phyloP scores from a whole-genome alignment of 1,140 invertebrate genomes.

The Temnothorax curvispinosus region DNA sequence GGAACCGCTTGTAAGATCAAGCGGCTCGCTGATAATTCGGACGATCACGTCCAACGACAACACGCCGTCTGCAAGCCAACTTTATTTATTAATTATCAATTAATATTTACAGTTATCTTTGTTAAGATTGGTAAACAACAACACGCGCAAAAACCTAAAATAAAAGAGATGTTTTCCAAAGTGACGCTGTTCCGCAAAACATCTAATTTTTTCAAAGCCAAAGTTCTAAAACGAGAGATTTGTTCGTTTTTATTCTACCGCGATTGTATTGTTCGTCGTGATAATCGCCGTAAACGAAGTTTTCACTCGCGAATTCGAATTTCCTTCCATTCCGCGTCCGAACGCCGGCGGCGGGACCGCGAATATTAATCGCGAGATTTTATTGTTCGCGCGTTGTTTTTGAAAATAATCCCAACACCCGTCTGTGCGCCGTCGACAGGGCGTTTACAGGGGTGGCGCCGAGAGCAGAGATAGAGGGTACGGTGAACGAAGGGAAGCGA shows the following conservation, averaged over 20 bases:
- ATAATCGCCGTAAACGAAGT: neutral
- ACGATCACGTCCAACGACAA: neutral
- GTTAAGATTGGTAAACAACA: neutral
- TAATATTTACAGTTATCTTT: neutral
- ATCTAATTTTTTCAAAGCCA: neutral
- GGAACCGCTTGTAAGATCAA: neutral
- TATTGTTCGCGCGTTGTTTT: constrained; percentile 40
- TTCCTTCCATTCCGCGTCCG: neutral
- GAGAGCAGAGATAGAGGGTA: neutral
- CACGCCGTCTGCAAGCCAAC: neutral
- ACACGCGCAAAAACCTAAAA: neutral
- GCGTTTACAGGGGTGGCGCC: constrained; percentile 1
- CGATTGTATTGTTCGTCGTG: neutral
- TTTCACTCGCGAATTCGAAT: neutral
- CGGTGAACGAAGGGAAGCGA: constrained; percentile 51
- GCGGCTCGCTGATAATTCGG: neutral
- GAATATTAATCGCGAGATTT: constrained; percentile 30
- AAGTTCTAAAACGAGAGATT: neutral
- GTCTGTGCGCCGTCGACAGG: constrained; percentile 18
- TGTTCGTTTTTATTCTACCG: neutral
- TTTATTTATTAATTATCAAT: neutral
- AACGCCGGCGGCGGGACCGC: neutral
- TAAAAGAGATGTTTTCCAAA: neutral
- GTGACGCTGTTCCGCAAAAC: neutral
- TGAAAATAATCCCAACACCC: constrained; percentile 36